Evolutionary conservation across 1,140 invertebrate species (phyloP), one percentile per base, ranked within the genome.

Genomic region (Acromyrmex charruanus): DNA sequence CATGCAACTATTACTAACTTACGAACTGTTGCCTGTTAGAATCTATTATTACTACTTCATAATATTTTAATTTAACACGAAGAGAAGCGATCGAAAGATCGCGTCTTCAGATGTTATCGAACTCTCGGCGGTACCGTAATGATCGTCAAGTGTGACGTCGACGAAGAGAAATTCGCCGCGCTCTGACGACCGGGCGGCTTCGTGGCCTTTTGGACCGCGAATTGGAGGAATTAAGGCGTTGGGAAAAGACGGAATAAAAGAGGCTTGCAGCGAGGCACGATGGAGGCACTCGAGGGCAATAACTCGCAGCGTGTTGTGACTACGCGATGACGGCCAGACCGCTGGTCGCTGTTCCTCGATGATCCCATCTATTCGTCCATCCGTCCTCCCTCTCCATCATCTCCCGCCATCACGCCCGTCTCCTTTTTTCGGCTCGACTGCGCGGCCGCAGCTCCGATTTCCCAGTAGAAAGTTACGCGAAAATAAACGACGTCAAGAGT

Each of bases 221-320:
- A 92, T 92, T 85, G 88, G 87, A 79, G 61, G 82, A 92, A 91
- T 90, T 89, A 92, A 89, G 84, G 39, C 66, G 72, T 63, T n/a
- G 65, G 82, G 63, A 90, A 85, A 87, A 53, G 75, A 59, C 16
- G 58, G 66, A 74, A 63, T 28, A 65, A 75, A 77, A 39, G 72
- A n/a, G 66, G 66, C 63, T 35, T 44, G 21, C 55, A 74, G 74
- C 35, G 63, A 80, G 59, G 49, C 58, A 86, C 51, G 75, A 79
- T 84, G 65, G 79, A 87, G 68, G 77, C 66, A 89, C 61, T 90
- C 77, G 89, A 87, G 89, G 92, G 90, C 91, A 93, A 93, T 93
- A 93, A 93, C 92, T 93, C 89, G 92, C 87, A 55, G 87, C 89
- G 72, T 94, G 90, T 94, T 93, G 91, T 93, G 92, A 94, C 93